phyloP scores from a whole-genome alignment of 2,797 vertebrate genomes.

The Oreortyx pictus region DNA sequence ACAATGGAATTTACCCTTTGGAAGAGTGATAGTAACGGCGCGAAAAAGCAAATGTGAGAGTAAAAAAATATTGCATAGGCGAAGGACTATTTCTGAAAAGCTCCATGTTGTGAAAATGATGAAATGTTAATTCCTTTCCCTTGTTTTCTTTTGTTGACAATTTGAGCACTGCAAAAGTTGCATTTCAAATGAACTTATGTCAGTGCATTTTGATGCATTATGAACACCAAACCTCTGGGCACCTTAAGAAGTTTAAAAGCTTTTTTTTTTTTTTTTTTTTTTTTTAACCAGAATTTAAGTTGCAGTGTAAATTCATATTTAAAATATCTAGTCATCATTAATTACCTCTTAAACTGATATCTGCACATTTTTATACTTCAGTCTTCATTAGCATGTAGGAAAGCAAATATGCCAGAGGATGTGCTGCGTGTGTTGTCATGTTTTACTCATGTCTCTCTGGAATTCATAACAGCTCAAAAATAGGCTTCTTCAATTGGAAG shows the following conservation, averaged over 20 bases:
- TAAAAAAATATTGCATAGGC: not conserved
- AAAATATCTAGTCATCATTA: slow-evolving; percentile 71
- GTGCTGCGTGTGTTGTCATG: slow-evolving; percentile 54
- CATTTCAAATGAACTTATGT: not conserved
- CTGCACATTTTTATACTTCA: slow-evolving; percentile 68
- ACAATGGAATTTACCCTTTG: not conserved
- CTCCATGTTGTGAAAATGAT: not conserved
- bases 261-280: slow-evolving; percentile 50
- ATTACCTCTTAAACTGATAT: slow-evolving; percentile 66
- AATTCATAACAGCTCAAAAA: slow-evolving; percentile 47
- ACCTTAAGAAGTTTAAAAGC: slow-evolving; percentile 28
- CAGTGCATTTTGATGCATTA: not conserved
- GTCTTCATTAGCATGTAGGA: slow-evolving; percentile 70
- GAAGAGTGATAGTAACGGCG: slow-evolving; percentile 14
- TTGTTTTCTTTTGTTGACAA: not conserved
- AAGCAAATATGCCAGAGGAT: slow-evolving; percentile 52
- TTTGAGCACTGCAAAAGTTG: not conserved
- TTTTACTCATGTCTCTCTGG: slow-evolving; percentile 30
- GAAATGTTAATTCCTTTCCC: not conserved
- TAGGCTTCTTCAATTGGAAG: slow-evolving; percentile 31
- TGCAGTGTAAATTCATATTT: slow-evolving; percentile 59
- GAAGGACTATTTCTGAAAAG: slow-evolving; percentile 16
- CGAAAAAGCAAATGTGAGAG: not conserved
- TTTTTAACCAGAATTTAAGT: slow-evolving; percentile 53
- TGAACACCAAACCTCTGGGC: not conserved